These are phyloP conservation scores for Epizoanthus scotinus DNA, from an alignment of 92 coral and sea anemone species.

Conservation along the genomic window DNA sequence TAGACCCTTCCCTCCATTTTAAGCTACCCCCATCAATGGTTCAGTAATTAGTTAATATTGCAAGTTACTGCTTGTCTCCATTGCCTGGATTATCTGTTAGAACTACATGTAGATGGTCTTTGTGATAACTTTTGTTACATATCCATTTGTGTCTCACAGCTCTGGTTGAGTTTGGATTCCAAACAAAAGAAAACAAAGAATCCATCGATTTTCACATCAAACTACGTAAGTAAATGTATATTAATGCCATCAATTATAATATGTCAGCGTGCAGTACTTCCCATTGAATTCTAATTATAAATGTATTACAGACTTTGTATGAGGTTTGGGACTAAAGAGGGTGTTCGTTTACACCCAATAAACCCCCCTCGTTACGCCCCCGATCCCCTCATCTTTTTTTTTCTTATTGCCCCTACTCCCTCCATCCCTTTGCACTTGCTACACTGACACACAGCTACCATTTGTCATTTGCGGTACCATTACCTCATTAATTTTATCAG, in stretches of 20 bases:
- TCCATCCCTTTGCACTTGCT: background rate
- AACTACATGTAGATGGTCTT: too few species aligned
- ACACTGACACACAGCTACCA: too few species aligned
- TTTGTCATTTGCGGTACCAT: too few species aligned
- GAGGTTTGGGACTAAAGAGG: too few species aligned
- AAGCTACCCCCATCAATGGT: too few species aligned
- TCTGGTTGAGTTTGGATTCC: constrained; percentile 80
- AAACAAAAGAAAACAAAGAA: constrained; percentile 58
- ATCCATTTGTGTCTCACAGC: constrained; percentile 28
- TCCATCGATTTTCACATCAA: constrained; percentile 72
- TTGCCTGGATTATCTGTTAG: background rate
- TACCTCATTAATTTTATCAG: too few species aligned
- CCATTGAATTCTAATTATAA: too few species aligned
- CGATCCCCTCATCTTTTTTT: background rate
- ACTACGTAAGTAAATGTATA: constrained; percentile 76
- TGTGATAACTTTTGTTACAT: background rate
- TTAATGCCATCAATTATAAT: background rate
- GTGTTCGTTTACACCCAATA: too few species aligned
- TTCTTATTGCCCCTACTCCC: background rate
- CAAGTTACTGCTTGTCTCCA: background rate
- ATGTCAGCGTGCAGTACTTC: too few species aligned
- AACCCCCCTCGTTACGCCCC: too few species aligned
- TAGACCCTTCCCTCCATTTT: too few species aligned
- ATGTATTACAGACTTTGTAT: too few species aligned
- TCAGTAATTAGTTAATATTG: constrained; percentile 1